Evolutionary conservation across 1,140 invertebrate genomes (phyloP).

Genomic region (Stenopsyche tienmushanensis): DNA sequence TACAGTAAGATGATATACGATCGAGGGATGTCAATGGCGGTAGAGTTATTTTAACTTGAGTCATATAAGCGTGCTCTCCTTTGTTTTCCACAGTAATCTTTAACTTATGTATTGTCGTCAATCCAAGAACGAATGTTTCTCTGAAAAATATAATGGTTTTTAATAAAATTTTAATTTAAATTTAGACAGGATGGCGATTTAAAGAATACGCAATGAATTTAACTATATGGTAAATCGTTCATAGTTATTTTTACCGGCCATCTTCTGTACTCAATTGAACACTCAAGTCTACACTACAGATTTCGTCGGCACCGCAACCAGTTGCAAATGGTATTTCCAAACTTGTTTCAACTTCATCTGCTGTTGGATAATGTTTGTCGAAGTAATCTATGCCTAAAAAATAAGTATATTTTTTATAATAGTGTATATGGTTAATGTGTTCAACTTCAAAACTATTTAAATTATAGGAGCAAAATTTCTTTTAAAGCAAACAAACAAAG

Average conservation of each 20-base stretch:
- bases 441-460: too few relatives aligned
- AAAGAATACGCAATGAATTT: too few relatives aligned
- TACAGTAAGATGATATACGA: slow-evolving; percentile 41
- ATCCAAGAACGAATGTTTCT: slow-evolving; percentile 47
- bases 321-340: slow-evolving; percentile 45
- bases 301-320: slow-evolving; percentile 47
- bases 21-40: slow-evolving; percentile 44
- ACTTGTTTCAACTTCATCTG: slow-evolving; percentile 36
- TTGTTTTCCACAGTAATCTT: slow-evolving; percentile 44
- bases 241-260: background rate
- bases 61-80: slow-evolving; percentile 49
- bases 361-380: slow-evolving; percentile 6
- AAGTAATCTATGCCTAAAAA: slow-evolving; percentile 11
- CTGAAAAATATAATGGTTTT: background rate
- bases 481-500: too few relatives aligned
- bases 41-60: slow-evolving; percentile 43
- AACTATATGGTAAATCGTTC: too few relatives aligned
- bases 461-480: too few relatives aligned
- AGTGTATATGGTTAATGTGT: too few relatives aligned
- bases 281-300: slow-evolving; percentile 46
- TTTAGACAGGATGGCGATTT: too few relatives aligned
- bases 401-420: background rate
- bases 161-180: too few relatives aligned
- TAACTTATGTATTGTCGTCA: slow-evolving; percentile 42
- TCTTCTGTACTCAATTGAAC: slow-evolving; percentile 30